A percentile compares a stretch with the other conserved stretches of the same genome.
phyloP scores from a whole-genome alignment of 2,888 invertebrate genomes.

The Xestobium rufovillosum region DNA sequence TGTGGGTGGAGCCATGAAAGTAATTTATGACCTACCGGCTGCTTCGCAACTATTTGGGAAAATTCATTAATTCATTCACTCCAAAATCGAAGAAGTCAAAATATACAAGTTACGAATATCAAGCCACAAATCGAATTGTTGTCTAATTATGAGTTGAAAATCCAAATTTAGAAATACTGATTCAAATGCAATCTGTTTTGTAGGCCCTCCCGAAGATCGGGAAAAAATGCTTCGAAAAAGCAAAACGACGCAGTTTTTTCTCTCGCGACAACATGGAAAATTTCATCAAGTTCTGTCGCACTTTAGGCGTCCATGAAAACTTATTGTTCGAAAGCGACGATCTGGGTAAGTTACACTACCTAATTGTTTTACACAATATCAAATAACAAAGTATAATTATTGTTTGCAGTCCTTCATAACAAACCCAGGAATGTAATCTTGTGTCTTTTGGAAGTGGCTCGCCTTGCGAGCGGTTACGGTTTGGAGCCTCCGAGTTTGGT shows the following conservation, averaged over 20 bases:
- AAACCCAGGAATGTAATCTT: conserved; percentile 78
- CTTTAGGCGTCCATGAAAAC: conserved; percentile 79
- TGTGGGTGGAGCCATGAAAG: no score
- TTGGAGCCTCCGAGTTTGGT: conserved; percentile 78
- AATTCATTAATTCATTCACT: no score
- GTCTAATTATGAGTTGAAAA: no score
- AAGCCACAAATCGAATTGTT: no score
- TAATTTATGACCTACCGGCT: no score
- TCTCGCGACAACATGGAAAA: conserved; percentile 85
- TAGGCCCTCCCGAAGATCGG: no score
- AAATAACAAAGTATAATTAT: conserved; percentile 12
- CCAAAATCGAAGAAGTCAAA: no score
- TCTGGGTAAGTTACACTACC: conserved; percentile 53
- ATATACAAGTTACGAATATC: no score
- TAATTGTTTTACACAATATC: not conserved
- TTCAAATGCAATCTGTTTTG: no score
- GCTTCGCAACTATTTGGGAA: no score
- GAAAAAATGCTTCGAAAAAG: conserved; percentile 75
- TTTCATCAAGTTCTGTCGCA: conserved; percentile 79
- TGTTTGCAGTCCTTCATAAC: conserved; percentile 63
- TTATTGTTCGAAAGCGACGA: conserved; percentile 85
- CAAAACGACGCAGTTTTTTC: conserved; percentile 78
- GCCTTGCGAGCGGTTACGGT: conserved; percentile 68
- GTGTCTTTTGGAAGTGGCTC: conserved; percentile 77
- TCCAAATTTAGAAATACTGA: no score